Base-by-base conservation (phyloP, 2,888 invertebrate species). In the Epicampocera succincta region DNA sequence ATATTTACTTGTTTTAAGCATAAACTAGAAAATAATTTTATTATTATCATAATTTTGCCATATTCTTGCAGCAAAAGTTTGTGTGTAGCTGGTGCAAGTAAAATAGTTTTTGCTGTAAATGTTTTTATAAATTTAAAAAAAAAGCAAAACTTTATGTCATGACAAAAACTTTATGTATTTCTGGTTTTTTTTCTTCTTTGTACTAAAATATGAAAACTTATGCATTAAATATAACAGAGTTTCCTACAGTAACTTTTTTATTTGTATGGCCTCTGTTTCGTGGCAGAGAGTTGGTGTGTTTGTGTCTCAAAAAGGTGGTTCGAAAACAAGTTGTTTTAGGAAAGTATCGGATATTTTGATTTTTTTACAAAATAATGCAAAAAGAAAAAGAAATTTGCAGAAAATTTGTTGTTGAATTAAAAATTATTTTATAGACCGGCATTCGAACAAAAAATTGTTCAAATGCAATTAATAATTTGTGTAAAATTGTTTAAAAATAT, bases 11-110 rank as follows among this genome's bases (percentile, higher is more conserved):
- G 25, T 25, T 33, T 33, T 9, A 9, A 5, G 9, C 40, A 52
- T 63, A 81, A 81, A 83, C 76, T 82, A 78, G 73, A 75, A 75
- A 84, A 80, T 83, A 83, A 85, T 85, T 85, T 85, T 83, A 84
- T 83, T 83, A 80, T 83, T 78, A 83, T 85, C 81, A 84, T 84
- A 85, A 85, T 85, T 83, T 79, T 79, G 63, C 66, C 75, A 84
- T 83, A 84, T 84, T 80, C 33, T 8, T 33, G 8, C 8, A 33
- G 3, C 2, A 25, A 25, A 25, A 25, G 25, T 25, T 33, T 1
- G 33, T 33, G 33, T 33, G n/a, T 15, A 46, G 15, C 4, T 15
- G 56, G 72, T 73, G 66, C 63, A 33, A 33, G 33, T 9, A 33
- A 33, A 33, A 33, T 33, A 33, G 3, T 33, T 33, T 9, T 33